Conservation (phyloP, 2,888 invertebrate species). For the Hylaea fasciaria region DNA sequence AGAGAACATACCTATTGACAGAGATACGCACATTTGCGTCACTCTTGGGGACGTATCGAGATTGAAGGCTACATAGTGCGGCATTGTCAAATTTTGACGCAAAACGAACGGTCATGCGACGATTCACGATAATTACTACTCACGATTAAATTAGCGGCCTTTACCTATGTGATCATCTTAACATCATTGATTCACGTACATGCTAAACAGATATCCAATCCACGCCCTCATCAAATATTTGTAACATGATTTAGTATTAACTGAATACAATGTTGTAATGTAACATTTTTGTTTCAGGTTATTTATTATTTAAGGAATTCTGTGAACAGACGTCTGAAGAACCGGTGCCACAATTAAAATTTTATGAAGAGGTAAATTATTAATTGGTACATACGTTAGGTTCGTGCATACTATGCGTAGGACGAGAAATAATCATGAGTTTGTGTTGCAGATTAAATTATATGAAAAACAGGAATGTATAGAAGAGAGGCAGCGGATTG, state of each 20-base stretch:
- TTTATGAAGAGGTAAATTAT: slow-evolving; percentile 97
- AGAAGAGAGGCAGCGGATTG: slow-evolving; percentile 97
- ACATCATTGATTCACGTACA: slow-evolving; percentile 38
- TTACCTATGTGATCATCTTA: slow-evolving; percentile 33
- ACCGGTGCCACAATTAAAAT: slow-evolving; percentile 98
- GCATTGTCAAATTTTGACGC: slow-evolving; percentile 33
- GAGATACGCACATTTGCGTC: background rate
- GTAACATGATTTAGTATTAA: slow-evolving; percentile 34
- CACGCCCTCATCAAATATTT: slow-evolving; percentile 34
- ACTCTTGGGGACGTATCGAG: background rate
- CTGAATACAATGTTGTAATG: slow-evolving; percentile 28
- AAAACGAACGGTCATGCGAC: slow-evolving; percentile 39
- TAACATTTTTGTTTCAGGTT: slow-evolving; percentile 90
- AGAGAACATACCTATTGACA: background rate
- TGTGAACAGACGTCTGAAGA: slow-evolving; percentile 98
- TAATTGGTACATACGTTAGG: too few species aligned
- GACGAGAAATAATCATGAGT: slow-evolving; percentile 35
- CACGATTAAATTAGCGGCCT: slow-evolving; percentile 28
- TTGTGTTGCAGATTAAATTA: slow-evolving; percentile 94
- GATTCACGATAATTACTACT: slow-evolving; percentile 27
- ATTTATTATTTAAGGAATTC: slow-evolving; percentile 99
- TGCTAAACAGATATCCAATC: slow-evolving; percentile 39
- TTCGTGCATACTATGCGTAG: background rate
- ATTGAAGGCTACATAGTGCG: too few species aligned
- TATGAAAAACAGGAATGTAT: slow-evolving; percentile 99